Base-by-base conservation (phyloP, 2,888 invertebrate species). In the Erebia aethiops region DNA sequence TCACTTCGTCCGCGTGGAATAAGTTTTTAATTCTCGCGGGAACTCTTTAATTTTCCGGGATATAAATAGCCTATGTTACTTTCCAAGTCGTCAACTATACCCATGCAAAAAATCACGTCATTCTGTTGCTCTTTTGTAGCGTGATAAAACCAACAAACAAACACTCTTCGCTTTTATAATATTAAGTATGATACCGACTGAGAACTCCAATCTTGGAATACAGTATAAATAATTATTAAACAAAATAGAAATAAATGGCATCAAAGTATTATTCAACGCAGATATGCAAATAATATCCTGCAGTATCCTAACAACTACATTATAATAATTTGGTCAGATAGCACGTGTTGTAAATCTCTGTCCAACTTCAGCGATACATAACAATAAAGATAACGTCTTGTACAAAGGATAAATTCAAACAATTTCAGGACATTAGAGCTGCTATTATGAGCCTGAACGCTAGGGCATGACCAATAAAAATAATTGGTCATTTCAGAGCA, bases 401-500 rank as follows among this genome's bases (percentile, higher is more conserved):
- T 49, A 35, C 58, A 52, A 65, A 65, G 70, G 70, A 70, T 70
- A 70, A 70, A 60, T 46, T 66, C 49, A 51, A 66, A 62, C 57
- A 70, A 70, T 72, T 72, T 54, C 51, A 66, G 69, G 63, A 66
- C 69, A 66, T 69, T 69, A 69, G 60, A 61, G 51, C 49, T 64
- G 68, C 63, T 69, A 68, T 69, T 71, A 71, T 61, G 51, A 71
- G 69, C 49, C 60, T 43, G 64, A 65, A 58, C 16, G 49, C 49
- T 67, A 67, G 70, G 66, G 71, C 72, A 74, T 70, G 68, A 62
- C 68, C 79, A 78, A 81, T 80, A 80, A 81, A 80, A 80, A 78
- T 79, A 79, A 80, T 81, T 80, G 79, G 77, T 76, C 80, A 77
- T 78, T 80, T 76, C 74, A 71, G 75, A 71, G 71, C 71, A 72